Base-by-base conservation (phyloP, 1,140 invertebrate genomes). In the Anthonomus grandis region DNA sequence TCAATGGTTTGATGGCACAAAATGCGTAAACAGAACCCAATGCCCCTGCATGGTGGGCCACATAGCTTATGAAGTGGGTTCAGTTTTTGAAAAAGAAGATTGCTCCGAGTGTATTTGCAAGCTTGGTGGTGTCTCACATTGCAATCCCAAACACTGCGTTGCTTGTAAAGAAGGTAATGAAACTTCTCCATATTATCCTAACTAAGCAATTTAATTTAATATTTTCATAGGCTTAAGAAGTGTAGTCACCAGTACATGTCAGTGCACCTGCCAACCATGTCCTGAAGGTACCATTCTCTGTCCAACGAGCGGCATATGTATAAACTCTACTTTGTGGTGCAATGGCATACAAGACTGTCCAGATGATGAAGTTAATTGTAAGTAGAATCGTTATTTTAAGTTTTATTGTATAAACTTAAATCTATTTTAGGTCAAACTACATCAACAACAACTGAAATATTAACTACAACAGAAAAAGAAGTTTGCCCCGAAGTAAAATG, bases 281-380 rank as follows among this genome's bases (percentile, higher is more conserved):
- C 78, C 80, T 5, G 60, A 66, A 9, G 80, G 79, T 13, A 83
- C 82, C 9, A 76, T 75, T 38, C 74, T 89, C 15, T 95, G 91
- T 66, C 84, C 83, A 0, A 86, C 86, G 0, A 89, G 82, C 64
- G 83, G 85, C 34, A 74, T 85, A 39, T 95, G 91, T 64, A 82
- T 95, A 5, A 76, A 85, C 1, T 76, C 81, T 51, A 74, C 78
- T 1, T 73, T 77, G 0, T 91, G 89, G 86, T 95, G 91, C 73
- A 83, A 95, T 70, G 90, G 90, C 0, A 73, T 91, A 0, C 78
- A 84, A 59, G 86, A 95, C 67, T 95, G 91, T 70, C 83, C 84
- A 2, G 89, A 92, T 73, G 91, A 95, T 74, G 91, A 95, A 73
- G 71, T 75, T 2, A 75, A 83, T 51, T 93, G 90, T 68, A 65